A percentile compares a stretch with the other conserved stretches of the same genome.
These are phyloP conservation scores for Metridium senile DNA, from an alignment of 92 coral and sea anemone genomes.

Conservation along the genomic window DNA sequence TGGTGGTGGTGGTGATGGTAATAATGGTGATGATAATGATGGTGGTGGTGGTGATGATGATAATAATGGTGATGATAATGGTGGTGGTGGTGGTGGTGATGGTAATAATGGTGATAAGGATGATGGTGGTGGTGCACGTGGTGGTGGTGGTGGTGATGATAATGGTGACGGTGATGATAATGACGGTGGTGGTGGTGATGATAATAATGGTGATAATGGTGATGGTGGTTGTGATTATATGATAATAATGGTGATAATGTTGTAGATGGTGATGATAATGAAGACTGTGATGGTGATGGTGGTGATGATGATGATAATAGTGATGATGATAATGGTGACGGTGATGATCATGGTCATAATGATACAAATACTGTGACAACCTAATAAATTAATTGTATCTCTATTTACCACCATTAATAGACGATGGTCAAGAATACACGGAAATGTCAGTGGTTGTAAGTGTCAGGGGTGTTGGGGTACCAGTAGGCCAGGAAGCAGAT, in stretches of 20 bases:
- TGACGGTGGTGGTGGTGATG: background rate
- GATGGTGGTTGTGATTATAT: background rate
- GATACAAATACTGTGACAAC: no score
- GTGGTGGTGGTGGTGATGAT: background rate
- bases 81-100: background rate
- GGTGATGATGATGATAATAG: background rate
- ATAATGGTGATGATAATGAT: background rate
- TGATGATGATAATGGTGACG: no score
- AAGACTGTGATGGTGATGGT: background rate
- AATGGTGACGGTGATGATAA: background rate
- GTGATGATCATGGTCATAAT: no score
- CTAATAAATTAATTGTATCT: no score
- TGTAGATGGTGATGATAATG: background rate
- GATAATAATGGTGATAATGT: background rate
- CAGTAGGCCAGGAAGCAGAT: slow-evolving; percentile 7
- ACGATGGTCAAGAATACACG: no score
- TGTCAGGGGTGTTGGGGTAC: slow-evolving; percentile 14
- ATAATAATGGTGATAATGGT: background rate
- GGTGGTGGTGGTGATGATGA: background rate
- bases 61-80: background rate
- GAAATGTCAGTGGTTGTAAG: background rate
- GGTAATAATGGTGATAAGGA: background rate
- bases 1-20: background rate
- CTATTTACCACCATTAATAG: no score
- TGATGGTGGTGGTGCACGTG: background rate